Evolutionary conservation across 2,888 invertebrate species (phyloP), one percentile per base, ranked within the genome.

Genomic region (Strigamia crassipes): DNA sequence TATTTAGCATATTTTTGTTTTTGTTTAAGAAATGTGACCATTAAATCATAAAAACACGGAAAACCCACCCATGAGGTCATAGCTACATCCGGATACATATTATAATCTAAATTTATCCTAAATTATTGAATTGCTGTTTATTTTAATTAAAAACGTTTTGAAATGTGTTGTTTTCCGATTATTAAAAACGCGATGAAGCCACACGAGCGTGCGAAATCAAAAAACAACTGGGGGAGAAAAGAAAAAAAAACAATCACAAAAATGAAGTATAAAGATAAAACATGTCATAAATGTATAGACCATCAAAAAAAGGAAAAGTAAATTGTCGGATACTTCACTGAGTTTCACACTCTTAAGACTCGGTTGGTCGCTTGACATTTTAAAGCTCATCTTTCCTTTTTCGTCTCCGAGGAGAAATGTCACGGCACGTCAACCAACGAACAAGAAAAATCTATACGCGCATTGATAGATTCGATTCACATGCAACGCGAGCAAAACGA

Each of bases 401-500:
- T 31, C 31, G 73, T 73, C 73, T 31, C 73, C 12, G 27, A 73
- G 73, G 73, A 27, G 27, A 73, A 73, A 73, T 73, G 31, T 73
- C 73, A 73, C 73, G 73, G 73, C 4, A 27, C 73, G 23, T 13
- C 73, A 73, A 73, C 23, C 73, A 73, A 73, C 15, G 31, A 27
- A 73, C 13, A 23, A 73, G 27, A n/a, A 73, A 73, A 73, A 73
- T 73, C 73, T 73, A 73, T 73, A 73, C 31, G n/a, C 21, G 56
- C 46, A 56, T 56, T 56, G 56, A 18, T 56, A 56, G 56, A 46
- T 46, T 46, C 46, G 46, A 46, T 46, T 46, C 46, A 46, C 46
- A 46, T 46, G 46, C 12, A 42, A 27, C 27, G 51, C n/a, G 8
- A 56, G 9, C 18, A 56, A 56, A 56, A 56, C 18, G 18, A 9